These are phyloP conservation scores for Pyrrhosoma nymphula DNA, from an alignment of 2,888 invertebrate genomes.

Conservation along the genomic window DNA sequence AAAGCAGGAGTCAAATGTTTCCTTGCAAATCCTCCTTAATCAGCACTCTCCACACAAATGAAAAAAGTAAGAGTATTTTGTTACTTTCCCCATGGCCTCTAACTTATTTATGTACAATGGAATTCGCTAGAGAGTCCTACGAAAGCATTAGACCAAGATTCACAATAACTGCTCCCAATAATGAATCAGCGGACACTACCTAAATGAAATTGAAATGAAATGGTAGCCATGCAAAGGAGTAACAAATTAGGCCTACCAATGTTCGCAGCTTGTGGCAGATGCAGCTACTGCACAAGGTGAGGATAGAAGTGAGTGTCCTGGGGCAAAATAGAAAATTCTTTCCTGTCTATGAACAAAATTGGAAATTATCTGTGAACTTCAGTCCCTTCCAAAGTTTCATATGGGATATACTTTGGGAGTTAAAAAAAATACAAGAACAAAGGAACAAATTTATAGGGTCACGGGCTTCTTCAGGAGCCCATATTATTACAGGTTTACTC, in stretches of 20 bases:
- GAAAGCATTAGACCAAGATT: constrained; percentile 58
- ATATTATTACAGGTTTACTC: too few relatives aligned
- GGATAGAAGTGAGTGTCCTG: neutral
- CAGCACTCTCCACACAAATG: constrained; percentile 11
- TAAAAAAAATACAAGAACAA: neutral
- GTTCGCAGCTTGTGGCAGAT: neutral
- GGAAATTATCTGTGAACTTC: neutral
- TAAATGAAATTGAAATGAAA: constrained; percentile 50
- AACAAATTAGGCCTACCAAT: constrained; percentile 62
- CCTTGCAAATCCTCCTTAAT: neutral
- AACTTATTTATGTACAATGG: constrained; percentile 56
- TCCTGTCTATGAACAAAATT: neutral
- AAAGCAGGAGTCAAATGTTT: constrained; percentile 37
- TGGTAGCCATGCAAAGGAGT: constrained; percentile 37
- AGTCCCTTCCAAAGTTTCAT: neutral
- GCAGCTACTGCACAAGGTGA: constrained; percentile 25
- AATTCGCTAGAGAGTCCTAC: constrained; percentile 42
- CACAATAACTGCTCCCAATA: constrained; percentile 25
- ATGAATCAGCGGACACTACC: neutral
- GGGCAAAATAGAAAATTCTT: neutral
- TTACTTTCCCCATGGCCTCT: constrained; percentile 5
- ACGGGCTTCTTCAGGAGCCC: neutral
- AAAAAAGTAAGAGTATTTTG: neutral
- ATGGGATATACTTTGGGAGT: neutral
- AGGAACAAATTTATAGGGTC: neutral